These are phyloP conservation scores for Catharus fuscescens DNA, from an alignment of 2,113 vertebrate genomes.

Conservation along the genomic window DNA sequence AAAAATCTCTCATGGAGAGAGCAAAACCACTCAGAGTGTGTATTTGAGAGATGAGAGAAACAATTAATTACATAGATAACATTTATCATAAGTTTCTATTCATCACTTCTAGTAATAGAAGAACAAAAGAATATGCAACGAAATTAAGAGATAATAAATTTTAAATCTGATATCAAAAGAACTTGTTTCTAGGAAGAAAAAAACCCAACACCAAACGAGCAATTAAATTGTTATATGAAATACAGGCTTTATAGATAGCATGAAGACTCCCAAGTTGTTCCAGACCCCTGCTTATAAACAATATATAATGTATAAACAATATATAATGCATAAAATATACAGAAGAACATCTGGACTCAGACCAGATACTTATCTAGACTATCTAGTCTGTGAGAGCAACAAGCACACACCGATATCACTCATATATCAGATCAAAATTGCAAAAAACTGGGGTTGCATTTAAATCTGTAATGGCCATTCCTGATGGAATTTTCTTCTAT, in stretches of 20 bases:
- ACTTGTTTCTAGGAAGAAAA: not conserved
- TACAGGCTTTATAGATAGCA: not conserved
- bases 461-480: not conserved
- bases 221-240: not conserved
- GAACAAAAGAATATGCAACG: conserved; percentile 23
- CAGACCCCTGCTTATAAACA: not conserved
- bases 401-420: not conserved
- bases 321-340: not conserved
- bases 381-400: not conserved
- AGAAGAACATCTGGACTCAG: not conserved
- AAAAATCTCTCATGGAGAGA: not conserved
- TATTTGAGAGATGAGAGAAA: conserved; percentile 45
- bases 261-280: not conserved
- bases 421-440: not conserved
- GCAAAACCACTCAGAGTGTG: not conserved
- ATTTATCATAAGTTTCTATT: not conserved
- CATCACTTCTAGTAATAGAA: not conserved
- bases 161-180: conserved; percentile 42
- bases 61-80: conserved; percentile 37
- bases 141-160: conserved; percentile 29
- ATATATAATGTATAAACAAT: not conserved
- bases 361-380: not conserved
- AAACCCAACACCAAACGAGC: not conserved
- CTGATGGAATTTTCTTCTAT: not conserved
- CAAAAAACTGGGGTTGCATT: not conserved